Conservation (phyloP, 2,888 invertebrate genomes). For the Cerceris ruficornis region DNA sequence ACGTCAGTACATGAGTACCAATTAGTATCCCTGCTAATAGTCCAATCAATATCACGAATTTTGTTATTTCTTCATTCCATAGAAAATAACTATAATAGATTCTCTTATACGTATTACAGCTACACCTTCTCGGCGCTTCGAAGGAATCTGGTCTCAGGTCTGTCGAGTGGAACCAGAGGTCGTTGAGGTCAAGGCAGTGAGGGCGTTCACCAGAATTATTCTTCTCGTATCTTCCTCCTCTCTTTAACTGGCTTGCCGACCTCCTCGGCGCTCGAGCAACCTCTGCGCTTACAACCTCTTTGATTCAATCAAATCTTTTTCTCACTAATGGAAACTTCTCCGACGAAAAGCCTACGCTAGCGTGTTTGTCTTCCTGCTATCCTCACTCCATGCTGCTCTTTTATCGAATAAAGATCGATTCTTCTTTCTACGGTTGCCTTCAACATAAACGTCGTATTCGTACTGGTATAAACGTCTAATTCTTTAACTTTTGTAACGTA, state of each 20-base stretch:
- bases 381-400: conserved; percentile 1
- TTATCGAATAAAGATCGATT: conserved; percentile 1
- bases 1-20: too few relatives aligned
- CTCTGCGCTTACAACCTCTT: conserved; percentile 40
- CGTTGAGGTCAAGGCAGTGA: conserved; percentile 72
- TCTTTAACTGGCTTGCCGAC: conserved; percentile 49
- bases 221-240: conserved; percentile 63
- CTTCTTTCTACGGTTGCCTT: too few relatives aligned
- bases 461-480: too few relatives aligned
- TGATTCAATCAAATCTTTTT: conserved; percentile 54
- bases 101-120: conserved; percentile 19
- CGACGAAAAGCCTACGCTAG: conserved; percentile 14
- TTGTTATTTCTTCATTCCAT: neutral
- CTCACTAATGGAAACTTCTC: conserved; percentile 42
- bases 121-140: conserved; percentile 41
- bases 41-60: too few relatives aligned
- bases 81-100: conserved; percentile 41
- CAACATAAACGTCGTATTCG: too few relatives aligned
- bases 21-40: too few relatives aligned
- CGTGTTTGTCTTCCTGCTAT: conserved; percentile 27
- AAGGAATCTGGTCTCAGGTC: conserved; percentile 70
- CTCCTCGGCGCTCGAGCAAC: conserved; percentile 26
- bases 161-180: conserved; percentile 67
- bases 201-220: conserved; percentile 74
- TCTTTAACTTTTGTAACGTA: too few relatives aligned